Conservation (phyloP, 1,140 invertebrate genomes). For the Euura lappo region DNA sequence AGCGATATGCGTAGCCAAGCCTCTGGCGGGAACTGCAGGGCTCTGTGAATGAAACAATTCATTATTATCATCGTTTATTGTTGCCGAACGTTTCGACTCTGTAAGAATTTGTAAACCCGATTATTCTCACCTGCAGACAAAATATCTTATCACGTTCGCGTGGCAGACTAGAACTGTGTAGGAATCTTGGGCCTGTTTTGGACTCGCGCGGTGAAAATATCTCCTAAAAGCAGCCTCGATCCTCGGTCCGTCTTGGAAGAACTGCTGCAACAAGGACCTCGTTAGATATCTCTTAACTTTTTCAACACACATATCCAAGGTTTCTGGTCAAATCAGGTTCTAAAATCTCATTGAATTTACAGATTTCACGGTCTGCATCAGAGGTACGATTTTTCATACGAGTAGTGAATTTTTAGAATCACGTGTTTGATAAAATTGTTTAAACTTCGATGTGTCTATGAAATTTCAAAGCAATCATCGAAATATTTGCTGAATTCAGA, state of each 20-base stretch:
- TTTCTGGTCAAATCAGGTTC: too few species aligned
- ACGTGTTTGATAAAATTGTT: too few species aligned
- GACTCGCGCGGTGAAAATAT: slow-evolving; percentile 90
- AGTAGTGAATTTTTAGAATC: too few species aligned
- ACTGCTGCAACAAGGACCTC: slow-evolving; percentile 72
- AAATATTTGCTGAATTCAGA: too few species aligned
- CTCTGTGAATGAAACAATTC: slow-evolving; percentile 67
- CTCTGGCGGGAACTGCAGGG: slow-evolving; percentile 96
- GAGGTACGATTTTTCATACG: too few species aligned
- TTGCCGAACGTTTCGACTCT: slow-evolving; percentile 8
- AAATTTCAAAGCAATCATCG: too few species aligned
- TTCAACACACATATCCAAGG: too few species aligned
- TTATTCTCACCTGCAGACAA: slow-evolving; percentile 85
- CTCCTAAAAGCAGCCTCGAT: slow-evolving; percentile 97
- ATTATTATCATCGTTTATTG: neutral
- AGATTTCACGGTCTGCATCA: too few species aligned
- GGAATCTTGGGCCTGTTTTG: slow-evolving; percentile 80
- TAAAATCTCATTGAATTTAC: too few species aligned
- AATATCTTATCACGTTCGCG: slow-evolving; percentile 98
- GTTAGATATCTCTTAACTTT: too few species aligned
- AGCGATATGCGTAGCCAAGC: slow-evolving; percentile 93
- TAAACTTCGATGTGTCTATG: too few species aligned
- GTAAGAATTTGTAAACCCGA: slow-evolving; percentile 1
- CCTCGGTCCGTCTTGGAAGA: slow-evolving; percentile 90
- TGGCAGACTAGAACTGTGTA: slow-evolving; percentile 97